Percentiles rank a stretch among this genome's conserved stretches.
Evolutionary conservation across 2,888 invertebrate genomes (phyloP).

Genomic region (Nudaria mundana): DNA sequence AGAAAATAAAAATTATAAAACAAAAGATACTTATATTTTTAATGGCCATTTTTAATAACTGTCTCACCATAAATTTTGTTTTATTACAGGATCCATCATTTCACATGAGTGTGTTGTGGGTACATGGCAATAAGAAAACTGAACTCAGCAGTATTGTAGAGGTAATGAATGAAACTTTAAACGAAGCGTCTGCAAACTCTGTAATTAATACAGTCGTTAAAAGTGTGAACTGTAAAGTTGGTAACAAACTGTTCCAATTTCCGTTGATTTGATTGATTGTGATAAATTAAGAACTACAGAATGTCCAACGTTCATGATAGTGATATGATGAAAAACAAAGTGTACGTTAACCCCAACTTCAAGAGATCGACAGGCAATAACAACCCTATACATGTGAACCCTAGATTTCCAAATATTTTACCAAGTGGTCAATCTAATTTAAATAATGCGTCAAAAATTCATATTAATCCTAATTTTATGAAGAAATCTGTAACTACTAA

Average conservation of each 20-base stretch:
- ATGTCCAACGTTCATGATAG: constrained; percentile 24
- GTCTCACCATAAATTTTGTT: no score
- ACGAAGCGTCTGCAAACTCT: constrained; percentile 49
- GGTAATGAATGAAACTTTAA: constrained; percentile 66
- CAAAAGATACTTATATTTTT: no score
- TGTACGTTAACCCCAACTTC: constrained; percentile 72
- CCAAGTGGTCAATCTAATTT: constrained; percentile 18
- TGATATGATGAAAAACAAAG: constrained; percentile 43
- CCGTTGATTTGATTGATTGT: constrained; percentile 48
- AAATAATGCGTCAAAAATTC: constrained; percentile 52
- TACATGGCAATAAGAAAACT: constrained; percentile 83
- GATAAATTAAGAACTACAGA: constrained; percentile 14
- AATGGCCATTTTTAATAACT: no score
- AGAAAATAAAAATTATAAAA: no score
- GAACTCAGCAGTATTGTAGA: constrained; percentile 70
- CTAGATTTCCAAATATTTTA: constrained; percentile 46
- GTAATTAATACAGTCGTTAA: constrained; percentile 74
- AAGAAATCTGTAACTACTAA: constrained; percentile 14
- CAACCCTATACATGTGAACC: constrained; percentile 53
- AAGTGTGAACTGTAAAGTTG: constrained; percentile 85
- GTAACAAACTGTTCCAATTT: constrained; percentile 87
- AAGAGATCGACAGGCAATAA: constrained; percentile 33
- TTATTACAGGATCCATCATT: constrained; percentile 88
- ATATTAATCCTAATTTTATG: constrained; percentile 75
- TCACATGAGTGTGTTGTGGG: constrained; percentile 93